phyloP scores from a whole-genome alignment of 2,113 vertebrate species.

The Periophthalmodon schlosseri region DNA sequence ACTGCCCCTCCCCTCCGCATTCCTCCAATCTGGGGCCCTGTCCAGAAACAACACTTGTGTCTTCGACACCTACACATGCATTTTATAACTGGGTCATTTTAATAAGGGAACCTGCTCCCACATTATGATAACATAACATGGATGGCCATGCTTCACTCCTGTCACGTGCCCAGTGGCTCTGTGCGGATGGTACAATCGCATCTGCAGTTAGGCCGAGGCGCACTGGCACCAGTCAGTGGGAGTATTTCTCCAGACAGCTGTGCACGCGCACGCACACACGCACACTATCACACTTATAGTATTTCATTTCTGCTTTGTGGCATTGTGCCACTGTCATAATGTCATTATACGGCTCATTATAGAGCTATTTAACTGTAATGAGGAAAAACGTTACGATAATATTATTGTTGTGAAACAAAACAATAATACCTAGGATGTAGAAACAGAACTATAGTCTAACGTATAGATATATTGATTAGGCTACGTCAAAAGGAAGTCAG shows the following conservation, averaged over 20 bases:
- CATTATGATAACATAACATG: not conserved
- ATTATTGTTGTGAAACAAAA: no score
- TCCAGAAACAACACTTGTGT: conserved; percentile 70
- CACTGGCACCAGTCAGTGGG: conserved; percentile 48
- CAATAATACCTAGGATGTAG: no score
- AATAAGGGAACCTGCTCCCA: conserved; percentile 5
- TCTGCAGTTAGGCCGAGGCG: conserved; percentile 19
- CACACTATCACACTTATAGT: not conserved
- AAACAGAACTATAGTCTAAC: no score
- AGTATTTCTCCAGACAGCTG: conserved; percentile 65
- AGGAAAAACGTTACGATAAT: no score
- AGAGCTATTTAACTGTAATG: no score
- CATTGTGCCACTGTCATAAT: no score
- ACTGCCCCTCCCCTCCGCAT: conserved; percentile 60
- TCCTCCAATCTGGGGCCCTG: conserved; percentile 58
- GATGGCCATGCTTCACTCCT: not conserved
- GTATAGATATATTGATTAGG: no score
- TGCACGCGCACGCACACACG: conserved; percentile 6
- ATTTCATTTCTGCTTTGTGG: no score
- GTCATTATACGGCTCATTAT: no score
- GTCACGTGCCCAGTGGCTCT: not conserved
- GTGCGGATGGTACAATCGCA: conserved; percentile 7
- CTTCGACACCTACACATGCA: conserved; percentile 48
- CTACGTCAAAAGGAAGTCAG: no score
- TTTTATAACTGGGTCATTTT: conserved; percentile 36